Base-by-base conservation (phyloP, 2,888 invertebrate genomes). In the Chrysolina oricalcia region DNA sequence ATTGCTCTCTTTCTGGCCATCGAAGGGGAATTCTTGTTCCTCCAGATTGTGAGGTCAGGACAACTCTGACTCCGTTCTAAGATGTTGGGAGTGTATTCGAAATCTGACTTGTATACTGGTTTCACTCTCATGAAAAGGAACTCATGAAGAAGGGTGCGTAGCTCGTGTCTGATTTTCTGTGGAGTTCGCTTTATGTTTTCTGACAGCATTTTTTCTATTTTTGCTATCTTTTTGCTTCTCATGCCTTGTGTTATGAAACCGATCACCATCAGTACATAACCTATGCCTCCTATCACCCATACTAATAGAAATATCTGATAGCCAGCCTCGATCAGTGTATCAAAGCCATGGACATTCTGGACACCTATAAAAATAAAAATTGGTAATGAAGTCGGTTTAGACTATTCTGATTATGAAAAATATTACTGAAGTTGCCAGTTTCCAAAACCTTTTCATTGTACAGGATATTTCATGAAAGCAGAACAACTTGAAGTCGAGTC, bases 281-380 rank as follows among this genome's bases (percentile, higher is more conserved):
- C 97, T 78, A 97, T 91, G 0, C 97, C 97, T 84, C 97, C 96
- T 76, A 97, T 95, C 70, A 97, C 96, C 97, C 97, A 97, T 35
- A 95, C 88, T 43, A 97, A 93, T 0, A 97, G 90, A 82, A 95
- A 95, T 75, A 94, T 92, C 88, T 97, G 93, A 89, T 97, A 97
- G 2, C 93, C 89, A 77, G 92, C 90, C 85, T 92, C 93, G 85
- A 92, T 93, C 2, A 90, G 82, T 13, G 92, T 92, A 73, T 91
- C 91, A 50, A 94, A 93, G 76, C 91, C 91, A 62, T 87, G 88
- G 63, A 87, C 87, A 73, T 86, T 83, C 6, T 82, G 70, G 0
- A 82, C 82, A 72, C 87, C 87, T 87, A 70, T 56, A 80, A 81
- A 70, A 72, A 75, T 77, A 79, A 77, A 75, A 15, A 6, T 46